These are phyloP conservation scores for Clamator glandarius DNA, from an alignment of 2,797 vertebrate species.

Conservation along the genomic window DNA sequence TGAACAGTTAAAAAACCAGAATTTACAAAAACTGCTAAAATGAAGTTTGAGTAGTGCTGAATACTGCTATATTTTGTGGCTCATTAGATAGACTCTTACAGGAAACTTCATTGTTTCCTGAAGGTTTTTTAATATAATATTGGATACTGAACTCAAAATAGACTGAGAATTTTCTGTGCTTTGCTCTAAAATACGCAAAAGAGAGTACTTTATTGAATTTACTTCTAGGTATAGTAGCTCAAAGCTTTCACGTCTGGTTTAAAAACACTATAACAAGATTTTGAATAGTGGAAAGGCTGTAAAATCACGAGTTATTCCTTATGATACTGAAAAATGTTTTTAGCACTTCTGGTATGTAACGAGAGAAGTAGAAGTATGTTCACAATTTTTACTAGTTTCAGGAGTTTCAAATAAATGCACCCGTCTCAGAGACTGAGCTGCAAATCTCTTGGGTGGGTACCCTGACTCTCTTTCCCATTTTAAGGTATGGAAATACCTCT, in stretches of 20 bases:
- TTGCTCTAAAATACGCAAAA: not conserved
- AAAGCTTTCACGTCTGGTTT: not conserved
- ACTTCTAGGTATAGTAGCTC: not conserved
- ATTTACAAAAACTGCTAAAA: not conserved
- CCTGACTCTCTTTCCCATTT: not conserved
- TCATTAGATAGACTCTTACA: conserved; percentile 17
- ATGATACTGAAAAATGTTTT: not conserved
- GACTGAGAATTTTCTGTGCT: not conserved
- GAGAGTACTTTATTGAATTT: not conserved
- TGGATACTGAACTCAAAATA: conserved; percentile 29
- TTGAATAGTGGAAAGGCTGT: not conserved
- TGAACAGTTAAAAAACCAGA: not conserved
- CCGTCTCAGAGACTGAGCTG: not conserved
- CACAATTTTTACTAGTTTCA: not conserved
- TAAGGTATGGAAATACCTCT: not conserved
- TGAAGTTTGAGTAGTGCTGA: conserved; percentile 36
- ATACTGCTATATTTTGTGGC: conserved; percentile 31
- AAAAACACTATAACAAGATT: not conserved
- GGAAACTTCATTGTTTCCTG: conserved; percentile 18
- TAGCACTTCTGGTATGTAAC: not conserved
- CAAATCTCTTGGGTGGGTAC: not conserved
- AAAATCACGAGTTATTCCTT: not conserved
- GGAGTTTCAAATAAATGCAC: not conserved
- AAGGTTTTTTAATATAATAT: conserved; percentile 16
- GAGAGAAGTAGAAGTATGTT: not conserved